phyloP scores from a whole-genome alignment of 1,140 invertebrate genomes.

The Stegodyphus mimosarum region DNA sequence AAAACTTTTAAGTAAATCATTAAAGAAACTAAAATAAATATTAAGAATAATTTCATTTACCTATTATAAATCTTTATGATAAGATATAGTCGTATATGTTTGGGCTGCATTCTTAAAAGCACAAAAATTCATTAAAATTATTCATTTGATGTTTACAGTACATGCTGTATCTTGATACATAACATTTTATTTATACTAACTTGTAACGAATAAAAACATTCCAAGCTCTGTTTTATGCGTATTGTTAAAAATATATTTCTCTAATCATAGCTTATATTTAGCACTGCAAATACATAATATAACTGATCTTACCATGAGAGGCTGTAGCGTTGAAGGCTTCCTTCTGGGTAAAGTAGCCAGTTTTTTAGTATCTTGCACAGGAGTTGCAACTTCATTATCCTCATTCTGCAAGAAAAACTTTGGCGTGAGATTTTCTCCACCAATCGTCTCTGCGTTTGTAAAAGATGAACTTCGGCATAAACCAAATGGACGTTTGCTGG shows the following conservation, averaged over 20 bases:
- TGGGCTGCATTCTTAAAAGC: too few relatives aligned
- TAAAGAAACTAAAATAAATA: too few relatives aligned
- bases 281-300: background rate
- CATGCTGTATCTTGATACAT: too few relatives aligned
- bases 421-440: background rate
- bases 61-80: too few relatives aligned
- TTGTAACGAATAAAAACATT: too few relatives aligned
- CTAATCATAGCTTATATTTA: background rate
- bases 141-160: too few relatives aligned
- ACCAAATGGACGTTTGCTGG: conserved; percentile 8
- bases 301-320: conserved; percentile 19
- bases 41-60: too few relatives aligned
- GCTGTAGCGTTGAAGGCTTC: conserved; percentile 13
- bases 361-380: conserved; percentile 9
- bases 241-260: background rate
- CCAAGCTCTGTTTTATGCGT: too few relatives aligned
- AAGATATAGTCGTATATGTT: too few relatives aligned
- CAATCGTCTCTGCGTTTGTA: background rate
- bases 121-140: too few relatives aligned
- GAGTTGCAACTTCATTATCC: background rate
- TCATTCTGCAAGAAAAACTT: background rate
- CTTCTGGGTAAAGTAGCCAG: conserved; percentile 20
- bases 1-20: too few relatives aligned
- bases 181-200: too few relatives aligned
- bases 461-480: conserved; percentile 40